These are phyloP conservation scores for Mnemiopsis leidyi DNA, from an alignment of 37 sponge, comb jelly and placozoan species.

Conservation along the genomic window DNA sequence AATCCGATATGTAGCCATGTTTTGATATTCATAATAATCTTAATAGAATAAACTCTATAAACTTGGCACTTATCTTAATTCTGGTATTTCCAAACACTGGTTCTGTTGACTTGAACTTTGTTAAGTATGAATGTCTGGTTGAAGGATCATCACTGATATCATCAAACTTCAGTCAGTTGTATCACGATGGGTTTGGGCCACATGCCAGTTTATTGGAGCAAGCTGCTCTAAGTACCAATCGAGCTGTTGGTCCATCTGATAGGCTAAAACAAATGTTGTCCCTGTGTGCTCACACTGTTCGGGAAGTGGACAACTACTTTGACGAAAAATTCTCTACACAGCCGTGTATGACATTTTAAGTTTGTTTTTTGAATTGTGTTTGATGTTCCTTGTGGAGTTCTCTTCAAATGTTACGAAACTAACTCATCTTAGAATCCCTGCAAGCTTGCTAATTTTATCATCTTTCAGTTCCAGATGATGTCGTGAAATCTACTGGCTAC, in stretches of 20 bases:
- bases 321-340: background rate
- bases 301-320: slow-evolving; percentile 51
- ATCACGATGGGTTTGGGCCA: slow-evolving; percentile 55
- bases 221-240: background rate
- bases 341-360: background rate
- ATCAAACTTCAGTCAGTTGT: slow-evolving; percentile 13
- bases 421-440: background rate
- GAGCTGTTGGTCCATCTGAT: slow-evolving; percentile 42
- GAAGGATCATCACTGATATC: background rate
- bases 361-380: too few species aligned
- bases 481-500: background rate
- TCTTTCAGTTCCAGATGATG: background rate
- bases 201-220: slow-evolving; percentile 36
- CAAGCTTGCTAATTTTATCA: background rate
- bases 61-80: too few species aligned
- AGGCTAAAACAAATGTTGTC: slow-evolving; percentile 28
- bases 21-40: too few species aligned
- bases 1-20: too few species aligned
- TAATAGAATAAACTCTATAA: too few species aligned
- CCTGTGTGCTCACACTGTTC: slow-evolving; percentile 52
- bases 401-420: too few species aligned
- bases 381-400: too few species aligned
- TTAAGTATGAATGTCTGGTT: too few species aligned
- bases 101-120: too few species aligned
- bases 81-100: too few species aligned